Conservation (phyloP, 2,888 invertebrate genomes). For the Pinctada fucata region DNA sequence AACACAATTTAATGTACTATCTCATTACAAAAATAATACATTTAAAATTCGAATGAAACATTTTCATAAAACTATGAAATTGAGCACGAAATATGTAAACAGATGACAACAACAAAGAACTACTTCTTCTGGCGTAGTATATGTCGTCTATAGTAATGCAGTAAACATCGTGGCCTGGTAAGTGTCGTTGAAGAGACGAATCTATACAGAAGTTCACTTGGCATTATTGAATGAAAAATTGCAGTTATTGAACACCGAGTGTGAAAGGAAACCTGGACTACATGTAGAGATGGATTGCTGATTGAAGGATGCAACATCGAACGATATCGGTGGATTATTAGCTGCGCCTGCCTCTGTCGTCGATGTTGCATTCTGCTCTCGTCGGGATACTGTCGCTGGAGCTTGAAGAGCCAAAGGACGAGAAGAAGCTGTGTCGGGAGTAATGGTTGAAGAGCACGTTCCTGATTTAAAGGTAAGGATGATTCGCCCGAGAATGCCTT, state of each 20-base stretch:
- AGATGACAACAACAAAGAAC: too few species aligned
- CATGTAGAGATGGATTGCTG: neutral
- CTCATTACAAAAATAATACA: too few species aligned
- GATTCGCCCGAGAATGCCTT: neutral
- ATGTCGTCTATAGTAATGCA: too few species aligned
- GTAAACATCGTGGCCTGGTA: too few species aligned
- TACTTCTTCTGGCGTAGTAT: too few species aligned
- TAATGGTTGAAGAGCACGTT: neutral
- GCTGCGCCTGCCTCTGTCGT: neutral
- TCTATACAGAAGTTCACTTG: neutral
- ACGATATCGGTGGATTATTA: neutral
- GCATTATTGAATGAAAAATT: neutral
- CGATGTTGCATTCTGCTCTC: neutral
- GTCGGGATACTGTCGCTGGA: neutral
- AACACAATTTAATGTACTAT: too few species aligned
- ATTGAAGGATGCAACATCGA: neutral
- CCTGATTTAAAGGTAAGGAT: conserved; percentile 1
- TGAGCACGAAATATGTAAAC: too few species aligned
- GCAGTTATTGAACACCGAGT: neutral
- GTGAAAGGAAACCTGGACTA: neutral
- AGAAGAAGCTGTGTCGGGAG: neutral
- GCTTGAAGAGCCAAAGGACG: neutral
- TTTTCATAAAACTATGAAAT: too few species aligned
- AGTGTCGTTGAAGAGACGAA: too few species aligned
- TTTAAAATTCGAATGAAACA: too few species aligned